A percentile compares a stretch with the other conserved stretches of the same genome.
These are phyloP conservation scores for Gnathochromis pfefferi DNA, from an alignment of 2,113 vertebrate genomes.

Conservation along the genomic window DNA sequence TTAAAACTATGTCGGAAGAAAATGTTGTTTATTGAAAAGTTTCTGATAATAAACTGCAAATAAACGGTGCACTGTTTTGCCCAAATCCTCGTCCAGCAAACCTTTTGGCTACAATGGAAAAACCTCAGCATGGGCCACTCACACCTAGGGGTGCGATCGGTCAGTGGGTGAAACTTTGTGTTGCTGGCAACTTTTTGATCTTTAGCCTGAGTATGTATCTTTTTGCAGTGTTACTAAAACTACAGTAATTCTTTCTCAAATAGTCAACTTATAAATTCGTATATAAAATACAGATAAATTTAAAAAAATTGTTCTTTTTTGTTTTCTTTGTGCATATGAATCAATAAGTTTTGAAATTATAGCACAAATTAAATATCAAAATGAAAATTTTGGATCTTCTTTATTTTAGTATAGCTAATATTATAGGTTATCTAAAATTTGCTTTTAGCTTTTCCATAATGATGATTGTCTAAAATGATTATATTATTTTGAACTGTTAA, in stretches of 20 bases:
- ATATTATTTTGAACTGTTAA: not conserved
- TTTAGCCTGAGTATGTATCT: not conserved
- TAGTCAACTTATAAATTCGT: not conserved
- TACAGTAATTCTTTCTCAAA: not conserved
- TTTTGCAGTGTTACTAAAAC: not conserved
- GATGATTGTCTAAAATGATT: not conserved
- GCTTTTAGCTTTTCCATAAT: not conserved
- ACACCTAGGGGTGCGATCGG: not conserved
- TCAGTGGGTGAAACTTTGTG: not conserved
- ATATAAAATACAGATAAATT: not conserved
- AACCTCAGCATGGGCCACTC: not conserved
- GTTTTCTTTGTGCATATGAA: not conserved
- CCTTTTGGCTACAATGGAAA: not conserved
- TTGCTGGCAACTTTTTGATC: not conserved
- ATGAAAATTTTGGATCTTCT: not conserved
- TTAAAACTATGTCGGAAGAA: not conserved
- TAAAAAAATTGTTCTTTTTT: not conserved
- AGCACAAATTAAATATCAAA: not conserved
- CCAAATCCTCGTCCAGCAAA: not conserved
- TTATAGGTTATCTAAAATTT: not conserved
- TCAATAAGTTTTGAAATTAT: not conserved
- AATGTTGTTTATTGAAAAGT: not conserved
- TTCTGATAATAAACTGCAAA: not conserved
- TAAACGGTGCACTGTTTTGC: not conserved
- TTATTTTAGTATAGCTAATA: not conserved